These are phyloP conservation scores for Ptilodon capucinus DNA, from an alignment of 2,888 invertebrate genomes.

Conservation along the genomic window DNA sequence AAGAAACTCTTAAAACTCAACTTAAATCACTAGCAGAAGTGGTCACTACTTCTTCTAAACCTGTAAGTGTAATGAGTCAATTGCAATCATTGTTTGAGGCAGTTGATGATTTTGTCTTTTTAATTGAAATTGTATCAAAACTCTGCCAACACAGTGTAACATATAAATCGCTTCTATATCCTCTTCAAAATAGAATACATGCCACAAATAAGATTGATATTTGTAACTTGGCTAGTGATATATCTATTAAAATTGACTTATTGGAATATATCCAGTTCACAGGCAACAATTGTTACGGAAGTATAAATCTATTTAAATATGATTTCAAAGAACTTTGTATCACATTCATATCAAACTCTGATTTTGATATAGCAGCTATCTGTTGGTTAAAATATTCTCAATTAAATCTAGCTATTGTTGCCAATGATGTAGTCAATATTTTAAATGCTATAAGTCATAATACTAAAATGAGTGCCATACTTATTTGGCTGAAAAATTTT, in stretches of 20 bases:
- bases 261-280: slow-evolving; percentile 69
- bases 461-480: slow-evolving; percentile 68
- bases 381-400: slow-evolving; percentile 74
- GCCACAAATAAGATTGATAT: slow-evolving; percentile 36
- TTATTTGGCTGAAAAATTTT: slow-evolving; percentile 74
- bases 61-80: slow-evolving; percentile 43
- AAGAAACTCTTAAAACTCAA: slow-evolving; percentile 58
- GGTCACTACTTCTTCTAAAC: slow-evolving; percentile 34
- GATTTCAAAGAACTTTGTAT: slow-evolving; percentile 61
- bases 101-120: slow-evolving; percentile 55
- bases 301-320: slow-evolving; percentile 55
- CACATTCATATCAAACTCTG: slow-evolving; percentile 62
- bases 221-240: slow-evolving; percentile 48
- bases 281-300: slow-evolving; percentile 56
- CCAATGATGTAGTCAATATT: slow-evolving; percentile 59
- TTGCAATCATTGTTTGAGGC: slow-evolving; percentile 56
- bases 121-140: slow-evolving; percentile 48
- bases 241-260: slow-evolving; percentile 68
- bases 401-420: slow-evolving; percentile 43
- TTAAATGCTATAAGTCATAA: slow-evolving; percentile 66
- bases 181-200: slow-evolving; percentile 60
- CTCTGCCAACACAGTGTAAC: slow-evolving; percentile 54
- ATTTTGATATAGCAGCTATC: slow-evolving; percentile 73
- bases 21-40: slow-evolving; percentile 45
- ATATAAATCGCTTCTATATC: slow-evolving; percentile 60